Percentiles rank a stretch among this genome's conserved stretches.
These are phyloP conservation scores for Girardia tigrina DNA, from an alignment of 2,888 invertebrate genomes.

Conservation along the genomic window DNA sequence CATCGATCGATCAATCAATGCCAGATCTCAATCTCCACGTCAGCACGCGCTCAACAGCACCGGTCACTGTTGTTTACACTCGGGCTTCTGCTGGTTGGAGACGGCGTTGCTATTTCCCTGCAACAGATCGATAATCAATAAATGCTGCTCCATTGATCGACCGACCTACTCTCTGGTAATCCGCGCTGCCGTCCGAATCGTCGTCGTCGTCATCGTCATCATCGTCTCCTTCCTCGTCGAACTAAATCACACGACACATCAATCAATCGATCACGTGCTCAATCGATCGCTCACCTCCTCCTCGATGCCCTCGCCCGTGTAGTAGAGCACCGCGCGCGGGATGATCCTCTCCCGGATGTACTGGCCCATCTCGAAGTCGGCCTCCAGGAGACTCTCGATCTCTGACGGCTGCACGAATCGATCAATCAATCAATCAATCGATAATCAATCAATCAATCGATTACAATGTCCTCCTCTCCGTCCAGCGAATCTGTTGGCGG, in stretches of 20 bases:
- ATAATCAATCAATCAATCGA: constrained; percentile 33
- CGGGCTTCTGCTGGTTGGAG: background rate
- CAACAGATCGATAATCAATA: background rate
- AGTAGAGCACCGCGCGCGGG: constrained; percentile 88
- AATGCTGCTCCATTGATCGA: background rate
- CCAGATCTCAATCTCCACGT: no score
- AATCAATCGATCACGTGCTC: background rate
- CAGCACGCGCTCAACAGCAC: no score
- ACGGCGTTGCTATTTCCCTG: background rate
- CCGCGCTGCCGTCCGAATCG: background rate
- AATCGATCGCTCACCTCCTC: constrained; percentile 36
- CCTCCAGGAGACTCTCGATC: constrained; percentile 68
- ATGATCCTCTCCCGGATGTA: constrained; percentile 88
- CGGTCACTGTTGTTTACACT: constrained; percentile 13
- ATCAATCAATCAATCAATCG: background rate
- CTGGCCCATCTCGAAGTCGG: constrained; percentile 96
- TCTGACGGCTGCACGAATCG: constrained; percentile 61
- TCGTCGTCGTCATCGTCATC: background rate
- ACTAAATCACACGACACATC: background rate
- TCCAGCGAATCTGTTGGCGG: constrained; percentile 58
- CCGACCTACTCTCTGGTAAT: constrained; percentile 1
- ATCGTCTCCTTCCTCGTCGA: background rate
- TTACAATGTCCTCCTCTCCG: constrained; percentile 61
- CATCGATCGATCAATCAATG: no score
- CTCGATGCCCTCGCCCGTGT: constrained; percentile 65